These are phyloP conservation scores for Neocrepidodera transversa DNA, from an alignment of 2,888 invertebrate genomes.

Conservation along the genomic window DNA sequence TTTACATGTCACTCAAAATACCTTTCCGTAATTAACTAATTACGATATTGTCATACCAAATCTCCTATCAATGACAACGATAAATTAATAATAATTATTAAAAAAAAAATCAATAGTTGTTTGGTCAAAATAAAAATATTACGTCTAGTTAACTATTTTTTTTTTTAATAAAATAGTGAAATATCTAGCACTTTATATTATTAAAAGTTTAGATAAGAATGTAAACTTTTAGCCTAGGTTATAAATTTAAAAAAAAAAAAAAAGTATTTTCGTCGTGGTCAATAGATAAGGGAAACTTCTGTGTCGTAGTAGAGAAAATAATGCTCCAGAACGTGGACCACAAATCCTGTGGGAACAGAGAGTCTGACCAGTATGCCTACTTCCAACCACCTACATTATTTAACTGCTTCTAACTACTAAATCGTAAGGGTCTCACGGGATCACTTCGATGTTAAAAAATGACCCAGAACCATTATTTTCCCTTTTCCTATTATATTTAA, in stretches of 20 bases:
- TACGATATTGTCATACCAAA: constrained; percentile 26
- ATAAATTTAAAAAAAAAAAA: too few species aligned
- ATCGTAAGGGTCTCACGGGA: constrained; percentile 54
- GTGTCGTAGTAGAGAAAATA: constrained; percentile 48
- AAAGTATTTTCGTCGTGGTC: not conserved
- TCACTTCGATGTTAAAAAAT: constrained; percentile 44
- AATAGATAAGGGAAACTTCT: not conserved
- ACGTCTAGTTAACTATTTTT: too few species aligned
- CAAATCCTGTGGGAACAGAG: constrained; percentile 50
- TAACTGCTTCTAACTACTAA: constrained; percentile 60
- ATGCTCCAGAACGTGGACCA: constrained; percentile 59
- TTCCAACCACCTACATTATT: constrained; percentile 58
- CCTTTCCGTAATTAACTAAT: constrained; percentile 52
- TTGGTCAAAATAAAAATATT: too few species aligned
- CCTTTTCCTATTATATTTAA: not conserved
- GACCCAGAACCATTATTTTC: constrained; percentile 29
- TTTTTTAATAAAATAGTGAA: too few species aligned
- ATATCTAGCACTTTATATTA: too few species aligned
- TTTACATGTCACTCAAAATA: constrained; percentile 52
- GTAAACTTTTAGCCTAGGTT: too few species aligned
- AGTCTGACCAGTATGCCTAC: constrained; percentile 53
- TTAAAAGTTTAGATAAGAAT: too few species aligned
- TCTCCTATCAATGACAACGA: not conserved
- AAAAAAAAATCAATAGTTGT: too few species aligned
- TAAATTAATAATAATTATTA: not conserved